phyloP scores from a whole-genome alignment of 1,140 invertebrate genomes.

The Chrysopa pallens region DNA sequence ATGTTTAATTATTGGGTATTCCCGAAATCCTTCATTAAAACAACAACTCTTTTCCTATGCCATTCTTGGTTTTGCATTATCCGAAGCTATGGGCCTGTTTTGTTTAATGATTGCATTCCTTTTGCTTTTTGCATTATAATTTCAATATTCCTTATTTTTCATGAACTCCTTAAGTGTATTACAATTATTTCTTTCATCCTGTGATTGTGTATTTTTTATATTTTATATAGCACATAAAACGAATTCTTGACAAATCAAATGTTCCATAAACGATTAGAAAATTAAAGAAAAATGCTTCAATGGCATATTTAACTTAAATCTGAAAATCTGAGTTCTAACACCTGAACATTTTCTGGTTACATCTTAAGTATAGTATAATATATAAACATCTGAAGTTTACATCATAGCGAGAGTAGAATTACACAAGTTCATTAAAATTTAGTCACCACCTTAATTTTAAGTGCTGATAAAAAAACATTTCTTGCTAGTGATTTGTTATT shows the following conservation, averaged over 20 bases:
- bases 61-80: conserved; percentile 83
- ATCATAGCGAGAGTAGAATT: too few relatives aligned
- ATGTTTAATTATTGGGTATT: conserved; percentile 77
- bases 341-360: too few relatives aligned
- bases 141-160: neutral
- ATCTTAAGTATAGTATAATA: too few relatives aligned
- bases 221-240: neutral
- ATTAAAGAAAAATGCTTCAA: too few relatives aligned
- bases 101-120: conserved; percentile 92
- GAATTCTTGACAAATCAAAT: neutral
- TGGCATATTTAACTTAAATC: too few relatives aligned
- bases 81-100: conserved; percentile 93
- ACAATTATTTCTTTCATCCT: conserved; percentile 7
- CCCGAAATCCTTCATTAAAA: conserved; percentile 83
- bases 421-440: too few relatives aligned
- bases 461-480: too few relatives aligned
- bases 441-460: too few relatives aligned
- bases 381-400: too few relatives aligned
- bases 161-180: neutral
- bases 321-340: too few relatives aligned
- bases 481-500: too few relatives aligned
- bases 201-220: neutral
- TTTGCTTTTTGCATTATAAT: conserved; percentile 63
- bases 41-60: conserved; percentile 89
- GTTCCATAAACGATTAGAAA: too few relatives aligned